Percentiles rank a stretch among this genome's conserved stretches.
Conservation (phyloP, 2,888 invertebrate genomes). For the Plagodis pulveraria region DNA sequence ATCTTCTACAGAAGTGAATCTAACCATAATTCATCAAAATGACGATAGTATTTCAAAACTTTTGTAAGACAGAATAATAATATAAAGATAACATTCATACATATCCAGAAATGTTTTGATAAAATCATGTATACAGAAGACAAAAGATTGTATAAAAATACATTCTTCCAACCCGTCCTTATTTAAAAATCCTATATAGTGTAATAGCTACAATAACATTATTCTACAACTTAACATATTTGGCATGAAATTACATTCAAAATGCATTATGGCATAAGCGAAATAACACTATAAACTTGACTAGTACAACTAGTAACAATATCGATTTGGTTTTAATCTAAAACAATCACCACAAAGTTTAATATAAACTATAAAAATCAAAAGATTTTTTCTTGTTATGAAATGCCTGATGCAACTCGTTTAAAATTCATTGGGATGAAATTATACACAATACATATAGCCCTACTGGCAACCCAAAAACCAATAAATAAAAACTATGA, state of each 20-base stretch:
- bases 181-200: conserved; percentile 22
- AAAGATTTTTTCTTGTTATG: too few species aligned
- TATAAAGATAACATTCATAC: conserved; percentile 1
- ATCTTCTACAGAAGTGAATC: too few species aligned
- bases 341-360: conserved; percentile 11
- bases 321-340: conserved; percentile 25
- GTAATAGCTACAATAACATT: background rate
- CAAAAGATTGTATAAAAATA: conserved; percentile 43
- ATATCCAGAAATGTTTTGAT: conserved; percentile 5
- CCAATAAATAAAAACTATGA: too few species aligned
- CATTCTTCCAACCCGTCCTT: conserved; percentile 36
- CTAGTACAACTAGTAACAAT: conserved; percentile 61
- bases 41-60: conserved; percentile 15
- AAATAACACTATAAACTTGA: conserved; percentile 51
- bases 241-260: conserved; percentile 50
- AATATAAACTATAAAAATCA: background rate
- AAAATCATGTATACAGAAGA: background rate
- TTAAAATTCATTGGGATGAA: too few species aligned
- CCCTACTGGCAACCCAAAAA: too few species aligned
- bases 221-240: conserved; percentile 39
- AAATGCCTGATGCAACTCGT: too few species aligned
- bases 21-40: background rate
- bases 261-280: conserved; percentile 42
- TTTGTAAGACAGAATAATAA: conserved; percentile 6
- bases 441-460: too few species aligned